Evolutionary conservation across 2,797 vertebrate species (phyloP).

Genomic region (Potorous gilbertii): DNA sequence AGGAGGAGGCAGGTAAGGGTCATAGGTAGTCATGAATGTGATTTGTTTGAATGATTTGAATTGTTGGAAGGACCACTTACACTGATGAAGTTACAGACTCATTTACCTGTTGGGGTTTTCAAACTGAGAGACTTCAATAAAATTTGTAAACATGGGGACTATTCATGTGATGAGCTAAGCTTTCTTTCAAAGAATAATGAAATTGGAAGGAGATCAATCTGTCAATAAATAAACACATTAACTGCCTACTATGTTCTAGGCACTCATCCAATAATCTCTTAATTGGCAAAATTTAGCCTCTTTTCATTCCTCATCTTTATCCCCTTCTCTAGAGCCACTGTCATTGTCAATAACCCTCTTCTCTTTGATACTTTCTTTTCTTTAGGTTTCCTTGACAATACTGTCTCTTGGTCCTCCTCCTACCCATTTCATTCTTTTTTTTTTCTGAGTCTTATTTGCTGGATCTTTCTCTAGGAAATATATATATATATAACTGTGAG

Average conservation of each 20-base stretch:
- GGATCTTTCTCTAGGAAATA: neutral
- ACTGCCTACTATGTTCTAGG: neutral
- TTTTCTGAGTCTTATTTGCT: neutral
- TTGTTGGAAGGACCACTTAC: neutral
- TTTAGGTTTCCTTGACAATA: neutral
- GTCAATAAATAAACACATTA: neutral
- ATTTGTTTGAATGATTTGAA: neutral
- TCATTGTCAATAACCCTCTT: neutral
- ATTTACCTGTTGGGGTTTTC: neutral
- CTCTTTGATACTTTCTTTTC: neutral
- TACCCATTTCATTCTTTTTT: neutral
- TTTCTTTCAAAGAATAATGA: neutral
- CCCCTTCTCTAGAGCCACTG: neutral
- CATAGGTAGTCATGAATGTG: neutral
- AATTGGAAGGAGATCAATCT: neutral
- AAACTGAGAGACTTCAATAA: neutral
- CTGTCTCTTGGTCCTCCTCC: neutral
- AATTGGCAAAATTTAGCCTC: neutral
- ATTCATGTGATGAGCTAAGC: neutral
- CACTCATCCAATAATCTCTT: neutral
- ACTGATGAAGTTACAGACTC: neutral
- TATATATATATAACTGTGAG: neutral
- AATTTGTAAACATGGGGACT: neutral
- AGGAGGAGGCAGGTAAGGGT: neutral
- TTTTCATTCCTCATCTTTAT: neutral